Evolutionary conservation across 1,140 invertebrate species (phyloP).

Genomic region (Stegodyphus dumicola): DNA sequence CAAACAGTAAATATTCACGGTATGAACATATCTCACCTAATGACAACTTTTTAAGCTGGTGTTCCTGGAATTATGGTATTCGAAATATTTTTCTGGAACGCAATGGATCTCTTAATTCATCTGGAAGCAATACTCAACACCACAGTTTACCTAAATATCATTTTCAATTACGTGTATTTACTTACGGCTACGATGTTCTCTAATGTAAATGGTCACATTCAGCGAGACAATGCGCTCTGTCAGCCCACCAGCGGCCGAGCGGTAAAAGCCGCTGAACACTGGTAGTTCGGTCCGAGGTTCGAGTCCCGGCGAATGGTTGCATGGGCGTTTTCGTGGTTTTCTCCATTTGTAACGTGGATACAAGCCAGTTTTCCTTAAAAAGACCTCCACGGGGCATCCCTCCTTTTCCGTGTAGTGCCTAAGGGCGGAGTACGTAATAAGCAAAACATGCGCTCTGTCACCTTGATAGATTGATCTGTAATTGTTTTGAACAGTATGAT

Average conservation of each 20-base stretch:
- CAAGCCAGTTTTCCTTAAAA: no score
- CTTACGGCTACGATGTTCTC: not conserved
- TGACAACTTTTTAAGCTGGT: not conserved
- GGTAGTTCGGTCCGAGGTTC: no score
- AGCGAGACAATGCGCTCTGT: not conserved
- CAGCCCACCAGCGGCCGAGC: no score
- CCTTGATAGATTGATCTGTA: not conserved
- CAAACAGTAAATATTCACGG: not conserved
- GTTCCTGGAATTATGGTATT: not conserved
- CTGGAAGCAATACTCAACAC: not conserved
- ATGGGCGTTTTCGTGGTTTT: no score
- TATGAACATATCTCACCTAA: not conserved
- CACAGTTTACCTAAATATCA: not conserved
- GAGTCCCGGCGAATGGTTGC: no score
- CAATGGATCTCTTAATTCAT: not conserved
- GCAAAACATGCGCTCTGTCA: not conserved
- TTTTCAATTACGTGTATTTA: not conserved
- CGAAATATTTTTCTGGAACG: not conserved
- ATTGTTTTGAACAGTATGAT: not conserved
- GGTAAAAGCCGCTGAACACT: no score
- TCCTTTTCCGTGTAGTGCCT: no score
- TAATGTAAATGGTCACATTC: not conserved
- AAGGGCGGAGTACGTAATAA: no score
- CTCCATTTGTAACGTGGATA: no score
- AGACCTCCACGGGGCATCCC: no score